Conservation (phyloP, 2,797 vertebrate species). For the Bucorvus abyssinicus region DNA sequence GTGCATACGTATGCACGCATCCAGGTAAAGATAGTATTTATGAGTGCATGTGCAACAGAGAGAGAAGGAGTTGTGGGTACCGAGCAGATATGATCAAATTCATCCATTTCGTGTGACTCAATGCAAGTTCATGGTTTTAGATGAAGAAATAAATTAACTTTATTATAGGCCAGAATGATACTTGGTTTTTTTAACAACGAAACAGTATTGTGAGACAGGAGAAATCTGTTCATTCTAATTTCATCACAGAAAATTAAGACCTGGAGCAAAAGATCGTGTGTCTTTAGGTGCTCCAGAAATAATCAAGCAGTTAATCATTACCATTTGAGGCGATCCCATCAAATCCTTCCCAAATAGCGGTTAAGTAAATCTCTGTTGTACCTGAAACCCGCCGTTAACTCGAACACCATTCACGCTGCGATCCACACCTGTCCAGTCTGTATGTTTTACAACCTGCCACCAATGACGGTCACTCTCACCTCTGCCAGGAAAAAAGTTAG, state of each 20-base stretch:
- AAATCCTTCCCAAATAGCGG: background rate
- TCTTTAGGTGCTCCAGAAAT: background rate
- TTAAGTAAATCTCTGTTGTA: background rate
- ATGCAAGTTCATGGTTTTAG: background rate
- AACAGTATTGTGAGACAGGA: background rate
- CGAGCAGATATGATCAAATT: background rate
- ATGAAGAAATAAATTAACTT: background rate
- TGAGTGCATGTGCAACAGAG: background rate
- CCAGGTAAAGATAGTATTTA: background rate
- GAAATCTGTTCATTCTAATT: background rate
- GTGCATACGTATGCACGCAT: background rate
- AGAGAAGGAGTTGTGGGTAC: background rate
- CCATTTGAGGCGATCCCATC: background rate
- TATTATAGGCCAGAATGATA: background rate
- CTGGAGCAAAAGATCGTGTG: background rate
- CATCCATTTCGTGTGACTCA: background rate
- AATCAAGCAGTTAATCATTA: background rate
- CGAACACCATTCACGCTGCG: background rate
- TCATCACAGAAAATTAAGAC: background rate
- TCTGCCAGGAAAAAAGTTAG: background rate
- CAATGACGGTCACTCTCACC: background rate
- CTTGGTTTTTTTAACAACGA: background rate
- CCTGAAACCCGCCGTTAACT: background rate
- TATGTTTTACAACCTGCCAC: background rate
- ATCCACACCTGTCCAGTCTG: background rate